Base-by-base conservation (phyloP, 2,888 invertebrate species). In the Trissolcus brochymenae region DNA sequence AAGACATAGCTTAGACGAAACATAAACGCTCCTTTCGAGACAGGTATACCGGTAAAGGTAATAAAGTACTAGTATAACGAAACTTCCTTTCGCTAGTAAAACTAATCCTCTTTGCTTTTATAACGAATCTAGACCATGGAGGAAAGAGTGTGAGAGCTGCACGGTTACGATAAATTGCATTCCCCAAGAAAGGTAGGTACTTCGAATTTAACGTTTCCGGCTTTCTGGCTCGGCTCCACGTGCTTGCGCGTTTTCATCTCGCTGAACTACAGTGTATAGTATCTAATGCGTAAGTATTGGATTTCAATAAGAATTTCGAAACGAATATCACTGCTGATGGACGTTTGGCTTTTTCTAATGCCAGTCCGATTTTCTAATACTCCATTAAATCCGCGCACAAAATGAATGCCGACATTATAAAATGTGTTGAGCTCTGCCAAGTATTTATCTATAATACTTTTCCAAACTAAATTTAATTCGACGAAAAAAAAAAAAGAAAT, bases 191-290 rank as follows among this genome's bases (percentile, higher is more conserved):
- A 80, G 79, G 75, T 76, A 79, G 81, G 80, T 80, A 82, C 83
- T 85, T 84, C 78, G 82, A 83, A 84, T 86, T 85, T 81, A 86
- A 84, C 83, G 82, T 85, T 85, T 85, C 84, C 83, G 81, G 79
- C 78, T 83, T 86, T 82, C 85, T 86, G 86, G 86, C 87, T 85
- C 79, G 68, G 82, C 84, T 87, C 86, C 85, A 85, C 82, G 84
- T 81, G 80, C 79, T 80, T 75, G 80, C 78, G 72, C 78, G 66
- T 76, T 73, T 62, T 70, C 74, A 79, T 64, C 68, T 71, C 73
- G 60, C 65, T 62, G 70, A 67, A 56, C 60, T 72, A 70, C 70
- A 70, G 76, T 71, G 60, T 68, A 72, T 56, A 78, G 54, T 67
- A 79, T 77, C 78, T 72, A 62, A 79, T 78, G 61, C 55, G 67